phyloP scores from a whole-genome alignment of 2,797 vertebrate species.

The Anguilla marmorata region DNA sequence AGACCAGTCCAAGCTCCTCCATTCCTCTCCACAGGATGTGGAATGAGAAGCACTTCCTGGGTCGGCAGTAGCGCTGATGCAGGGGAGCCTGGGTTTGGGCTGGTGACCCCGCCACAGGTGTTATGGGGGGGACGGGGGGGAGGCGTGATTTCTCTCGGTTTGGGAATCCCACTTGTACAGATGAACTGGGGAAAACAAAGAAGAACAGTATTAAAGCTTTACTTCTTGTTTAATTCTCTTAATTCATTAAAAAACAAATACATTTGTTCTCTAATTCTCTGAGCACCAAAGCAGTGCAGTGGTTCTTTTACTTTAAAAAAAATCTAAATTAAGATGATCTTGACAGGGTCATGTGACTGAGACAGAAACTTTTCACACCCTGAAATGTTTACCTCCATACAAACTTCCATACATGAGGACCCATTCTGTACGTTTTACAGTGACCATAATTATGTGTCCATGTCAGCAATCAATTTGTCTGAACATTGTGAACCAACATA shows the following conservation, averaged over 20 bases:
- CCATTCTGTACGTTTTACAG: neutral
- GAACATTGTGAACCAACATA: neutral
- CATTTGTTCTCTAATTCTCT: neutral
- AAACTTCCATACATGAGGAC: neutral
- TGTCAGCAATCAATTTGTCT: neutral
- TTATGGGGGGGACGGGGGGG: neutral
- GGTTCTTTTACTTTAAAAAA: too few species aligned
- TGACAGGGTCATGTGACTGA: neutral
- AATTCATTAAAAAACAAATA: neutral
- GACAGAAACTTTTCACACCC: neutral
- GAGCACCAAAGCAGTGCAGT: neutral
- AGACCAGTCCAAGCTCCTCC: slow-evolving; percentile 35
- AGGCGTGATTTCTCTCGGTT: neutral
- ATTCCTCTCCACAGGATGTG: slow-evolving; percentile 44
- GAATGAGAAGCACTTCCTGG: neutral
- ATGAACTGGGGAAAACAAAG: neutral
- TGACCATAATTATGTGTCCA: neutral
- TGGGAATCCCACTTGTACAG: neutral
- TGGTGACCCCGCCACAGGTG: neutral
- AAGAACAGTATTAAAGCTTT: neutral
- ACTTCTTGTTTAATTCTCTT: neutral
- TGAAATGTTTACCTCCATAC: neutral
- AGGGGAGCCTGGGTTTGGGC: neutral
- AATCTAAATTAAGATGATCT: neutral
- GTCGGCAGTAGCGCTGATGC: neutral